Evolutionary conservation across 2,113 vertebrate genomes (phyloP), one percentile per base, ranked within the genome.

Genomic region (Anser cygnoides): DNA sequence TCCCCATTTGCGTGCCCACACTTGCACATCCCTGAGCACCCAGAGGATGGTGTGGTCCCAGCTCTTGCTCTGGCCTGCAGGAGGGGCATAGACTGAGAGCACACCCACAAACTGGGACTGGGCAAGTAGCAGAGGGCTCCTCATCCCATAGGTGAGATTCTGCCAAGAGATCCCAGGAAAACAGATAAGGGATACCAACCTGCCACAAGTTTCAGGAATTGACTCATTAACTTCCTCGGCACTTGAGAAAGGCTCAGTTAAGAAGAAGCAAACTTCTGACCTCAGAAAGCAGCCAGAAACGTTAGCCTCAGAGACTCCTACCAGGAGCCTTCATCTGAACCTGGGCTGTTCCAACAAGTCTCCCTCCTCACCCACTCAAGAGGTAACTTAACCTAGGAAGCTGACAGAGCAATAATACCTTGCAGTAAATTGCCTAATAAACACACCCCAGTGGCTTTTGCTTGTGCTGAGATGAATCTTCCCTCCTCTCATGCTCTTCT

Each of bases 281-380:
- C 93, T 95, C 84, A 95, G 77, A 81, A 71, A 71, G 59, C 54
- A 71, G 41, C 35, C 94, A 84, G 82, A 37, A 92, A 29, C 65
- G 39, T 62, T 26, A 88, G 62, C 57, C 66, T 89, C 10, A 87
- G 61, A 95, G 86, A 49, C 68, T 93, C 61, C 65, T 75, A 26
- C 57, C 28, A 2, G 1, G 61, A 87, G 52, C 26, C 59, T 78
- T 57, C 52, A 67, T 67, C 50, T 33, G 66, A 62, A 52, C n/a
- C n/a, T 50, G 85, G 88, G 89, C 74, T 96, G 95, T 95, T 88
- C 77, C 58, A 66, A 93, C 95, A 96, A 95, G 95, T 91, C 91
- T 91, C 84, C 43, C 39, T 95, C 87, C 84, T 90, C 91, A 44
- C 87, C 89, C 93, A 93, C 84, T 93, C 65, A 78, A 75, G 73